Evolutionary conservation across 2,888 invertebrate species (phyloP).

Genomic region (Holacanthella duospinosa): DNA sequence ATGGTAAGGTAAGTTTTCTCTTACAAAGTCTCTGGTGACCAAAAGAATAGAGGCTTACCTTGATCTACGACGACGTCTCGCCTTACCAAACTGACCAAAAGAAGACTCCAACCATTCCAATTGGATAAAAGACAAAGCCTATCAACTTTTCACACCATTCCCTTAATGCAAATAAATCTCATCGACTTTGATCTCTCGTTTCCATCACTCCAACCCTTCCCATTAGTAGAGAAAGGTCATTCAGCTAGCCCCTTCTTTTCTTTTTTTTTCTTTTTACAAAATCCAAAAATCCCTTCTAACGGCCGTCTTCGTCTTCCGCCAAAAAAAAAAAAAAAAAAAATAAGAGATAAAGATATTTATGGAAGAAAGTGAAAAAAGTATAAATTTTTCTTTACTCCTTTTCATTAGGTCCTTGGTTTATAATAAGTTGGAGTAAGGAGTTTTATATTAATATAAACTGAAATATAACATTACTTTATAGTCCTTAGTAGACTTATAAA

Average conservation of each 20-base stretch:
- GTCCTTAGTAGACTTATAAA: too few relatives aligned
- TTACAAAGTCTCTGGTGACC: constrained; percentile 32
- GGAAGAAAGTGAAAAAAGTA: too few relatives aligned
- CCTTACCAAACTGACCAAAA: constrained; percentile 3
- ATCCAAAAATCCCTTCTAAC: background rate
- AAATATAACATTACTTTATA: too few relatives aligned
- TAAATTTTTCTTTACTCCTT: too few relatives aligned
- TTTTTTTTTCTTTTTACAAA: background rate
- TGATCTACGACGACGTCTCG: constrained; percentile 27
- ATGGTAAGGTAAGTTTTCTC: constrained; percentile 10
- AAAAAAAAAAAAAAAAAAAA: constrained; percentile 1
- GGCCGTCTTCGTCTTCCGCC: background rate
- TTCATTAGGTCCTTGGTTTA: too few relatives aligned
- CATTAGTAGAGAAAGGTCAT: constrained; percentile 10
- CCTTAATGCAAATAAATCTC: constrained; percentile 37
- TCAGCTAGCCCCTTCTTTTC: background rate
- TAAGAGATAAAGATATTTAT: constrained; percentile 12
- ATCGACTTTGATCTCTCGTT: constrained; percentile 4
- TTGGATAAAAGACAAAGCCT: constrained; percentile 17
- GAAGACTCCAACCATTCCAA: background rate
- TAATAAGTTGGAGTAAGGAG: too few relatives aligned
- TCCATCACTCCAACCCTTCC: constrained; percentile 2
- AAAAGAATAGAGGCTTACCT: constrained; percentile 35
- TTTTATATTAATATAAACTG: too few relatives aligned
- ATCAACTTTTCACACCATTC: constrained; percentile 37